Base-by-base conservation (phyloP, 2,888 invertebrate species). In the Drosophila macrospina region DNA sequence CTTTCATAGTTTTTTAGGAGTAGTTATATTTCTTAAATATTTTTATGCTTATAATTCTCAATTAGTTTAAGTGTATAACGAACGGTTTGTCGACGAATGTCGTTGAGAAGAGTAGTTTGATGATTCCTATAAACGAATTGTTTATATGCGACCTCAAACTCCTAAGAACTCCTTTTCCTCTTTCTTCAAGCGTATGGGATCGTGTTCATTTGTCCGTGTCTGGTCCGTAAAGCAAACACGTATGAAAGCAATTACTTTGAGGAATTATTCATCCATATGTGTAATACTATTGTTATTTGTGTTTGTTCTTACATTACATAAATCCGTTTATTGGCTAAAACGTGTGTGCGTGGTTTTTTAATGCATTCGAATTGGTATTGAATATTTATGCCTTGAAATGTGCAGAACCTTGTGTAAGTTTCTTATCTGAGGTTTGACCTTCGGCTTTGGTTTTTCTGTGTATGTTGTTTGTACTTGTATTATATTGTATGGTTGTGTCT, bases 291-390 rank as follows among this genome's bases (percentile, higher is more conserved):
- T 4, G 32, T 36, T 39, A 16, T 39, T 37, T 16, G 16, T 39
- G 10, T 11, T 4, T 30, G 10, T 11, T 4, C 16, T 11, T 47
- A 48, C 39, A 41, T 72, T 68, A 45, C 47, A 60, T 63, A 73
- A 73, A 30, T 7, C 2, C 26, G 28, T 16, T 37, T 4, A 39
- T 16, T 39, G 39, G 16, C 10, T 39, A 20, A 7, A 70, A 74
- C 74, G 74, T 74, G 74, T 59, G 69, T 74, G 74, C 74, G 74
- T 74, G 74, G 69, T 69, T 54, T 74, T 74, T 74, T n/a, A 63
- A 54, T 64, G 64, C 57, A 74, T 74, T 69, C 59, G 65, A 74
- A 69, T 74, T 47, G 74, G 5, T 63, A 66, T 74, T 63, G 62
- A 74, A 66, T 60, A 59, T 44, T 69, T 65, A 32, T 50, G 56